Conservation (phyloP, 2,797 vertebrate genomes). For the Sebastiscus albofasciatus region DNA sequence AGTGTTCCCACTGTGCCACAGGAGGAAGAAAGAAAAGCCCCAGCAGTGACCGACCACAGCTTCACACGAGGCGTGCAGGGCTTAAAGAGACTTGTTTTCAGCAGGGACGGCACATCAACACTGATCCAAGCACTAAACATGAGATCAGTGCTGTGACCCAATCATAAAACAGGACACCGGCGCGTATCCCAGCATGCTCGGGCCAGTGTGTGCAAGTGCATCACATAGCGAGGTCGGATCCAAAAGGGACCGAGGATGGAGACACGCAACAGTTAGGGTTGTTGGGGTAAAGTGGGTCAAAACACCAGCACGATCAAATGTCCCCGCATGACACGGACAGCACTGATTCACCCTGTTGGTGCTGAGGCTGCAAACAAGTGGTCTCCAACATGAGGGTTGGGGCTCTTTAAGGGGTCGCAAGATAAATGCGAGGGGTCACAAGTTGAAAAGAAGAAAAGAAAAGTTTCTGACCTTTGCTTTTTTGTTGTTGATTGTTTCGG, state of each 20-base stretch:
- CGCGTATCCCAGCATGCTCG: constrained; percentile 52
- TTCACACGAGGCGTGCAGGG: constrained; percentile 28
- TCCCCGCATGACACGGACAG: constrained; percentile 13
- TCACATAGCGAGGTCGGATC: constrained; percentile 22
- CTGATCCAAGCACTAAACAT: constrained; percentile 62
- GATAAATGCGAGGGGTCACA: neutral
- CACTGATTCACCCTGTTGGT: neutral
- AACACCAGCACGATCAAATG: constrained; percentile 25
- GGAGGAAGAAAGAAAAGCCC: neutral
- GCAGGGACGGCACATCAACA: constrained; percentile 44
- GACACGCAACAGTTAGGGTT: constrained; percentile 47
- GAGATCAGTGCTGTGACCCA: constrained; percentile 65
- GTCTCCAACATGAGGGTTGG: neutral
- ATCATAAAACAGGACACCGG: constrained; percentile 69
- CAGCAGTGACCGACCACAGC: constrained; percentile 9
- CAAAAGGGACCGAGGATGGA: constrained; percentile 25
- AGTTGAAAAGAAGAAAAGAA: neutral
- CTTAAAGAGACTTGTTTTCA: constrained; percentile 55
- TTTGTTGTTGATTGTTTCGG: neutral
- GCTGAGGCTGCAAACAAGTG: neutral
- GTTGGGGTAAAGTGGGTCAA: constrained; percentile 63
- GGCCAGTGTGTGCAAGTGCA: constrained; percentile 17
- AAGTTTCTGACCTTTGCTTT: accelerated
- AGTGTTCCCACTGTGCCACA: constrained; percentile 13
- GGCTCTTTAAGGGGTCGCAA: neutral